phyloP scores from a whole-genome alignment of 2,888 invertebrate species.

The Melieria crassipennis region DNA sequence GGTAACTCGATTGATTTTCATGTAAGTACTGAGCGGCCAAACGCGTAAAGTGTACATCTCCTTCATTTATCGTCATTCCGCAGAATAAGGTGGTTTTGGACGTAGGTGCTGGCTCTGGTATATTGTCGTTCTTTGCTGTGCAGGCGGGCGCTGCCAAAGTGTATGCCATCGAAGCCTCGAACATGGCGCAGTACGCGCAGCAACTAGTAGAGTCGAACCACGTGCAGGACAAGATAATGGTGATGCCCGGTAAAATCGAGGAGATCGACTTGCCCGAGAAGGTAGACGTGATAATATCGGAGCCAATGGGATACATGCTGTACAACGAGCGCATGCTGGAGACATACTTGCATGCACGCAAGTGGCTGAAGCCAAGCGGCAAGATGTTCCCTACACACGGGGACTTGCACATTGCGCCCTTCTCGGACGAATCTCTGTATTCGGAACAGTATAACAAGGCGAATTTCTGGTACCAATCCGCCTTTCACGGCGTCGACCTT shows the following conservation, averaged over 20 bases:
- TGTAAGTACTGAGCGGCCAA: slow-evolving; percentile 49
- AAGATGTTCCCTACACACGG: slow-evolving; percentile 98
- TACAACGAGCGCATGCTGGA: slow-evolving; percentile 99
- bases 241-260: slow-evolving; percentile 97
- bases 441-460: slow-evolving; percentile 99
- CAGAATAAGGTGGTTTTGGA: slow-evolving; percentile 92
- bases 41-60: not conserved
- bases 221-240: slow-evolving; percentile 85
- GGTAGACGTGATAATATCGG: slow-evolving; percentile 97
- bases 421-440: slow-evolving; percentile 96
- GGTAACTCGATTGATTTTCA: slow-evolving; percentile 93
- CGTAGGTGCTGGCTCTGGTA: slow-evolving; percentile 98
- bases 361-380: slow-evolving; percentile 92
- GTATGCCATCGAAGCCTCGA: slow-evolving; percentile 99
- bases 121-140: slow-evolving; percentile 96
- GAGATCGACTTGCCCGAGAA: slow-evolving; percentile 95
- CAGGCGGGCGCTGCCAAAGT: slow-evolving; percentile 97
- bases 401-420: slow-evolving; percentile 96
- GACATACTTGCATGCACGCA: slow-evolving; percentile 97
- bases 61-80: slow-evolving; percentile 60
- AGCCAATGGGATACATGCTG: slow-evolving; percentile 99
- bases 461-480: slow-evolving; percentile 98
- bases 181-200: slow-evolving; percentile 97
- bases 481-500: slow-evolving; percentile 97
- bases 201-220: slow-evolving; percentile 90